phyloP scores from a whole-genome alignment of 2,113 vertebrate genomes.

The Pseudorectes ferrugineus region DNA sequence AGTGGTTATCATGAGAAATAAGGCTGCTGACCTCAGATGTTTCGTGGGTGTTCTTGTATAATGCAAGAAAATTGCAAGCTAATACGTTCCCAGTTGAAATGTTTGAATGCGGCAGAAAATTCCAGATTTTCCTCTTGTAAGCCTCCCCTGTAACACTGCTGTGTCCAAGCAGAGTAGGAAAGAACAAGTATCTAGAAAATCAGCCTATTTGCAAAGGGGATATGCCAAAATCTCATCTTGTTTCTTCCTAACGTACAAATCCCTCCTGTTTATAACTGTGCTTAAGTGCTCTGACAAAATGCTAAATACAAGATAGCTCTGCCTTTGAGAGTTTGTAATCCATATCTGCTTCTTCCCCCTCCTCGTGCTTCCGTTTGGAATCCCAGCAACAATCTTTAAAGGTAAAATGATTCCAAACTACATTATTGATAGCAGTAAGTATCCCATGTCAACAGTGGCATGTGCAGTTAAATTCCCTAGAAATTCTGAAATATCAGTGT shows the following conservation, averaged over 20 bases:
- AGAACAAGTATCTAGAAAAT: not conserved
- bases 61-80: not conserved
- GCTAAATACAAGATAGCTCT: not conserved
- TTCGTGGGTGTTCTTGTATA: not conserved
- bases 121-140: not conserved
- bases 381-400: conserved; percentile 89
- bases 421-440: conserved; percentile 91
- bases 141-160: not conserved
- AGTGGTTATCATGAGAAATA: not conserved
- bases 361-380: conserved; percentile 72
- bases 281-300: not conserved
- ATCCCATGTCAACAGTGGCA: conserved; percentile 40
- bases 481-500: not conserved
- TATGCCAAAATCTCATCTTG: not conserved
- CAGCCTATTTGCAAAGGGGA: not conserved
- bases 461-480: not conserved
- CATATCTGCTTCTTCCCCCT: conserved; percentile 66
- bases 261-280: not conserved
- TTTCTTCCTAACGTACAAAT: not conserved
- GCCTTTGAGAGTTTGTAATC: conserved; percentile 60
- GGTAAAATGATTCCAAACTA: conserved; percentile 86
- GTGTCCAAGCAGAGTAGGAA: not conserved
- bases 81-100: not conserved
- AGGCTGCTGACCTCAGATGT: not conserved
- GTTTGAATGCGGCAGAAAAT: not conserved